Evolutionary conservation across 2,797 vertebrate genomes (phyloP), one percentile per base, ranked within the genome.

Genomic region (Sebastes flavidus): DNA sequence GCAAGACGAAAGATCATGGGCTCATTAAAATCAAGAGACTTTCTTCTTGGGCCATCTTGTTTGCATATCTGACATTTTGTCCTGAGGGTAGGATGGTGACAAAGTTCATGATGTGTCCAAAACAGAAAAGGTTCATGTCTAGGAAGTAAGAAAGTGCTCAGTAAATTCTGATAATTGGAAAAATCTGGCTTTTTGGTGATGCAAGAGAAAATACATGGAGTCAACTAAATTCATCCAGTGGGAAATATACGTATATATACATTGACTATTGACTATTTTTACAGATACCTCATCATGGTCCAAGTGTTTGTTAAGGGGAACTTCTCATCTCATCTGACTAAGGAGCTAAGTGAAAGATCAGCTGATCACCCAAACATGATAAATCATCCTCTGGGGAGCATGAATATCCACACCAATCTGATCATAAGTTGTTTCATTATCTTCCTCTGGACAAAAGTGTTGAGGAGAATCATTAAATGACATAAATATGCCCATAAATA

Each of bases 211-310:
- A 65, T 24, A 27, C 22, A 46, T 9, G 3, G 24, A 65, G 1
- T 27, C 36, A 25, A 14, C 62, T 25, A 38, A 63, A 14, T 24
- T 24, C 61, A 22, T 36, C n/a, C 1, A 16, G 7, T 16, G 56
- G 24, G 14, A 27, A 27, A 18, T 16, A 27, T 16, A 0, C 0
- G 0, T 27, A 58, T 25, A 56, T 52, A 52, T 52, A n/a, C 3
- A 0, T 46, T 18, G 16, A 46, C 42, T 46, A 46, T 46, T 46
- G 16, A 46, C 42, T 20, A 46, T 18, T 46, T 46, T 46, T 46
- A 46, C 42, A 46, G 42, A 46, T 20, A 46, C 42, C 0, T 1
- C 0, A 18, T 18, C 42, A 20, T 46, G 16, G 42, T 46, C 42
- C 20, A 52, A 52, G 20, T 20, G 49, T 52, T 1, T 5, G 49